A percentile compares a stretch with the other conserved stretches of the same genome.
Conservation (phyloP, 2,888 invertebrate genomes). For the Ptychoptera contaminata region DNA sequence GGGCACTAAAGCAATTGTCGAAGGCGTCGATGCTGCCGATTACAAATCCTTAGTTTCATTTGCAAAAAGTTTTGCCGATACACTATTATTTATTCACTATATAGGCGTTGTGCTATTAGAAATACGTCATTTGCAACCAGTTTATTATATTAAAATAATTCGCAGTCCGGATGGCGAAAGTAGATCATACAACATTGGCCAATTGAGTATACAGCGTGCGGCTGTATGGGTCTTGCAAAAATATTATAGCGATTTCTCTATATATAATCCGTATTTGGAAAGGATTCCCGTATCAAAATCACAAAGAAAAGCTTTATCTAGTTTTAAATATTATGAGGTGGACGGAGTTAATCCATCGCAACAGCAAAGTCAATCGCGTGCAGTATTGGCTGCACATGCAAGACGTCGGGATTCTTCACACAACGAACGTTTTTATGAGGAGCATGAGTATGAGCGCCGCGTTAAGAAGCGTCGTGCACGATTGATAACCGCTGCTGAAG, state of each 20-base stretch:
- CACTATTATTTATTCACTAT: constrained; percentile 87
- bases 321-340: constrained; percentile 95
- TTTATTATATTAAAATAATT: constrained; percentile 78
- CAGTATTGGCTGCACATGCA: constrained; percentile 57
- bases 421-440: constrained; percentile 96
- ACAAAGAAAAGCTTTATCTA: constrained; percentile 56
- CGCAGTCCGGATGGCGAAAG: constrained; percentile 93
- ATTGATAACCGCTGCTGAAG: constrained; percentile 85
- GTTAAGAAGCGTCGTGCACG: constrained; percentile 83
- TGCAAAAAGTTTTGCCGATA: constrained; percentile 84
- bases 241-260: constrained; percentile 91
- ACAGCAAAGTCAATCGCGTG: constrained; percentile 54
- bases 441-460: constrained; percentile 87
- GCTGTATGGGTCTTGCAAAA: constrained; percentile 88
- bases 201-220: constrained; percentile 85
- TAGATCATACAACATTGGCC: constrained; percentile 73
- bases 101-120: constrained; percentile 86
- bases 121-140: constrained; percentile 79
- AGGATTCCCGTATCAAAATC: constrained; percentile 76
- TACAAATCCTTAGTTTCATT: constrained; percentile 84
- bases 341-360: constrained; percentile 61
- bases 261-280: constrained; percentile 93
- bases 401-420: constrained; percentile 80
- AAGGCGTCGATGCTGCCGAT: constrained; percentile 63
- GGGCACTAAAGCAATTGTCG: constrained; percentile 61